These are phyloP conservation scores for Regulus satrapa DNA, from an alignment of 2,113 vertebrate genomes.

Conservation along the genomic window DNA sequence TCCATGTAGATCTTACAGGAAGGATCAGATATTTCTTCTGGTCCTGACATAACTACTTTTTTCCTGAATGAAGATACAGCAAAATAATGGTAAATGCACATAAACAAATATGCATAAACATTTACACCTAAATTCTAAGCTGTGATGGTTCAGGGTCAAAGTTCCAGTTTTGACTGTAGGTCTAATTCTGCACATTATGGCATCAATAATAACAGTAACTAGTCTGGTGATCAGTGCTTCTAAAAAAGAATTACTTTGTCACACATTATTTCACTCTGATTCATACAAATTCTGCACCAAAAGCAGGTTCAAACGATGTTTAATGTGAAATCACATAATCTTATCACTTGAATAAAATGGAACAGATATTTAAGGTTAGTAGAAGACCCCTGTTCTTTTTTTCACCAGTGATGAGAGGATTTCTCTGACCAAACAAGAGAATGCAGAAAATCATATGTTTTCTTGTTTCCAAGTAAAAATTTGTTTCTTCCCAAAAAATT, in stretches of 20 bases:
- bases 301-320: neutral
- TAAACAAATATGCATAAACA: neutral
- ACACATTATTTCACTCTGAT: neutral
- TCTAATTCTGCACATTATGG: neutral
- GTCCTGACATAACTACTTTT: neutral
- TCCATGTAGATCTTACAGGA: neutral
- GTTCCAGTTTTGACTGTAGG: neutral
- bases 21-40: neutral
- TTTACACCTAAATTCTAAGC: neutral
- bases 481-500: neutral
- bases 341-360: neutral
- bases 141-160: neutral
- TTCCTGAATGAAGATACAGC: neutral
- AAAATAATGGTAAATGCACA: neutral
- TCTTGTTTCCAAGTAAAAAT: neutral
- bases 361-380: neutral
- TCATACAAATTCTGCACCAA: neutral
- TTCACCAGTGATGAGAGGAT: neutral
- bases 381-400: neutral
- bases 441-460: neutral
- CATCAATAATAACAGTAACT: neutral
- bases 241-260: neutral
- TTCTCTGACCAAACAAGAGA: neutral
- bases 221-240: neutral
- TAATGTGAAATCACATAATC: neutral